Evolutionary conservation across 2,888 invertebrate species (phyloP).

Genomic region (Salticus scenicus): DNA sequence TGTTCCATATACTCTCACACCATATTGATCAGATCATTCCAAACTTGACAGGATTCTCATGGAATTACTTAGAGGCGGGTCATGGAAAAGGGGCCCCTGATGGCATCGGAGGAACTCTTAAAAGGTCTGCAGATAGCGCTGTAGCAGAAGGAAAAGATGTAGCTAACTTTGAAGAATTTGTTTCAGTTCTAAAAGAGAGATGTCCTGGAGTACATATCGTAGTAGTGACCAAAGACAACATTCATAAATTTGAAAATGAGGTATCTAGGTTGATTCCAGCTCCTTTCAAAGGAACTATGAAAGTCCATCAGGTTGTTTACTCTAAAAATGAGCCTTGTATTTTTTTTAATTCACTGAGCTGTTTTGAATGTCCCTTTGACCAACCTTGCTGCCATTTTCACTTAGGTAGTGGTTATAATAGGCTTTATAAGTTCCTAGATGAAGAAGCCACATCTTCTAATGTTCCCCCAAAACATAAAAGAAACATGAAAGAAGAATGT

Average conservation of each 20-base stretch:
- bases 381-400: too few relatives aligned
- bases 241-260: neutral
- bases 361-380: too few relatives aligned
- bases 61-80: conserved; percentile 4
- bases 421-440: too few relatives aligned
- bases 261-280: too few relatives aligned
- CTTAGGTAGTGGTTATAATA: too few relatives aligned
- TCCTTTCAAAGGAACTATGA: too few relatives aligned
- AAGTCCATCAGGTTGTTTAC: too few relatives aligned
- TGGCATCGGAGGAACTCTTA: conserved; percentile 3
- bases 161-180: neutral
- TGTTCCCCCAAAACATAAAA: too few relatives aligned
- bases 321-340: too few relatives aligned
- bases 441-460: too few relatives aligned
- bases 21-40: neutral
- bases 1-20: conserved; percentile 8
- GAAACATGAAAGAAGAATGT: too few relatives aligned
- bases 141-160: conserved; percentile 16
- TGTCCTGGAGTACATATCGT: conserved; percentile 1
- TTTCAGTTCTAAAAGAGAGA: conserved; percentile 2
- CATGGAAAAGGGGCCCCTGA: conserved; percentile 9
- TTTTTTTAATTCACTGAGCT: too few relatives aligned
- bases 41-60: conserved; percentile 6
- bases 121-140: conserved; percentile 5
- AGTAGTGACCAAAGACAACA: conserved; percentile 1